Conservation (phyloP, 2,888 invertebrate genomes). For the Abrostola triplasia region DNA sequence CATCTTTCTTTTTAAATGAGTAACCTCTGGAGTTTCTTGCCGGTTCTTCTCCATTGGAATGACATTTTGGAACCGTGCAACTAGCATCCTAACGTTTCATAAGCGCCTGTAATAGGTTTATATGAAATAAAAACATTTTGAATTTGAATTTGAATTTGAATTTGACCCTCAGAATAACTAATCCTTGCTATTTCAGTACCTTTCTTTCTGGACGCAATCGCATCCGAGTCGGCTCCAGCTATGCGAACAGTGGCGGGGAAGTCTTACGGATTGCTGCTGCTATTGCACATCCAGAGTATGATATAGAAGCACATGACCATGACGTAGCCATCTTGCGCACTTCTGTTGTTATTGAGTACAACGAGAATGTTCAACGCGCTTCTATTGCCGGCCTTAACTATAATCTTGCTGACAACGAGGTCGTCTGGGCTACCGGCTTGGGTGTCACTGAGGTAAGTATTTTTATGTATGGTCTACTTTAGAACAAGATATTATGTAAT, state of each 20-base stretch:
- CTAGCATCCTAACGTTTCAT: too few species aligned
- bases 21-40: too few species aligned
- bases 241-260: slow-evolving; percentile 62
- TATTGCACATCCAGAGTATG: slow-evolving; percentile 55
- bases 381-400: slow-evolving; percentile 64
- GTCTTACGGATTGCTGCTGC: slow-evolving; percentile 42
- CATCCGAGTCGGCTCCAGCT: slow-evolving; percentile 60
- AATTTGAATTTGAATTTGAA: too few species aligned
- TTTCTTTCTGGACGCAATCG: slow-evolving; percentile 54
- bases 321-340: slow-evolving; percentile 60
- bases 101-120: too few species aligned
- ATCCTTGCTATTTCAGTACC: slow-evolving; percentile 47
- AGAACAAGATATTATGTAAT: too few species aligned
- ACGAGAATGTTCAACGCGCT: slow-evolving; percentile 46
- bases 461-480: not conserved
- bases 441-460: slow-evolving; percentile 62
- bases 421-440: slow-evolving; percentile 69
- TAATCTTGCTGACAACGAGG: slow-evolving; percentile 57
- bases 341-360: slow-evolving; percentile 38
- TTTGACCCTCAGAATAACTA: too few species aligned
- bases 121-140: too few species aligned
- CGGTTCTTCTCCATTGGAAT: too few species aligned
- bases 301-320: slow-evolving; percentile 46
- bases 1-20: too few species aligned
- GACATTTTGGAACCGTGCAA: too few species aligned